Percentiles rank a stretch among this genome's conserved stretches.
These are phyloP conservation scores for Argyra leucocephala DNA, from an alignment of 2,888 invertebrate genomes.

Conservation along the genomic window DNA sequence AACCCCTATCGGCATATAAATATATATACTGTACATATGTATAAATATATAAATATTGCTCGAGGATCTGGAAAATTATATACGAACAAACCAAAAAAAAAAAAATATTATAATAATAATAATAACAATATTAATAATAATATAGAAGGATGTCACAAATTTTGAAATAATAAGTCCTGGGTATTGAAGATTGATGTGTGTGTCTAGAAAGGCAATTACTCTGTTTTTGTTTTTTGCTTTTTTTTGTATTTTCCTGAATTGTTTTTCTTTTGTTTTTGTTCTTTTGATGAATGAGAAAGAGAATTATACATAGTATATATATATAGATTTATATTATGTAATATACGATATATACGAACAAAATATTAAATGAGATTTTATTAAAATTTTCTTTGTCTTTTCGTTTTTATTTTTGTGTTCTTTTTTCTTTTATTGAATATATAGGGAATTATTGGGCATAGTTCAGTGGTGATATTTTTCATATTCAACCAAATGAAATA, in stretches of 20 bases:
- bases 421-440: too few relatives aligned
- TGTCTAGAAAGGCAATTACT: conserved; percentile 7
- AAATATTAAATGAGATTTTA: too few relatives aligned
- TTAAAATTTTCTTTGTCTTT: too few relatives aligned
- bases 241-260: background rate
- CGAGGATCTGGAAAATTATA: background rate
- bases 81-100: background rate
- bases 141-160: conserved; percentile 11
- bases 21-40: too few relatives aligned
- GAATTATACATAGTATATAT: background rate
- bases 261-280: background rate
- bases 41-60: background rate
- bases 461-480: too few relatives aligned
- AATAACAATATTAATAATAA: background rate
- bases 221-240: background rate
- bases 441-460: too few relatives aligned
- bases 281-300: background rate
- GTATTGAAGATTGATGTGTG: conserved; percentile 9
- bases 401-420: too few relatives aligned
- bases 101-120: background rate
- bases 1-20: background rate
- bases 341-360: background rate
- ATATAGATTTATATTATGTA: background rate
- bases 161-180: conserved; percentile 11
- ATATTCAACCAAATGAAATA: too few relatives aligned